A percentile compares a stretch with the other conserved stretches of the same genome.
These are phyloP conservation scores for Microplitis manilae DNA, from an alignment of 2,888 invertebrate genomes.

Conservation along the genomic window DNA sequence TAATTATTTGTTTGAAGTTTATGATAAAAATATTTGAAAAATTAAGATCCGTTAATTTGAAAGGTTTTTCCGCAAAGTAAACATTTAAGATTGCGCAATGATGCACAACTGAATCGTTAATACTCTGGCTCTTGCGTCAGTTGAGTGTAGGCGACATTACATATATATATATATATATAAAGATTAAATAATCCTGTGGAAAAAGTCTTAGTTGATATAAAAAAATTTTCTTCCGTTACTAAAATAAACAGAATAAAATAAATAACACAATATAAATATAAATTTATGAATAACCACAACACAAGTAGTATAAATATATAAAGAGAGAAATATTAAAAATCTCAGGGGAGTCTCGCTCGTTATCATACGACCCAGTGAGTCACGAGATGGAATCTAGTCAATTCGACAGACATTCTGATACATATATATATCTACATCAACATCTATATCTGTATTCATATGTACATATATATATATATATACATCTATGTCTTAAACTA, in stretches of 20 bases:
- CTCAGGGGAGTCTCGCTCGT: neutral
- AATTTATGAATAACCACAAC: neutral
- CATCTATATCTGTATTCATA: neutral
- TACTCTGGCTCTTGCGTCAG: conserved; percentile 10
- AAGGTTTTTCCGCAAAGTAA: conserved; percentile 8
- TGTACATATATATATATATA: neutral
- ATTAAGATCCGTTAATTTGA: neutral
- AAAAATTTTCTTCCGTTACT: neutral
- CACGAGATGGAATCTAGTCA: neutral
- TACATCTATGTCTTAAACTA: neutral
- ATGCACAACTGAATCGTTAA: conserved; percentile 7
- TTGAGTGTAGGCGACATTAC: neutral
- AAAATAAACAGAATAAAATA: neutral
- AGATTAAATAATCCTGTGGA: neutral
- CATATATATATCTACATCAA: neutral
- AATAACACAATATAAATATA: neutral
- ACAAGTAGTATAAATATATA: neutral
- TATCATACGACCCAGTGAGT: conserved; percentile 1
- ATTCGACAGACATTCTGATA: neutral
- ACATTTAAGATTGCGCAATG: conserved; percentile 13
- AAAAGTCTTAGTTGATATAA: neutral
- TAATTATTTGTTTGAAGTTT: no score
- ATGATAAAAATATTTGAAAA: neutral
- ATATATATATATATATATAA: neutral
- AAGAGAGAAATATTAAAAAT: neutral